A percentile compares a stretch with the other conserved stretches of the same genome.
These are phyloP conservation scores for Eudyptes chrysolophus DNA, from an alignment of 2,113 vertebrate species.

Conservation along the genomic window DNA sequence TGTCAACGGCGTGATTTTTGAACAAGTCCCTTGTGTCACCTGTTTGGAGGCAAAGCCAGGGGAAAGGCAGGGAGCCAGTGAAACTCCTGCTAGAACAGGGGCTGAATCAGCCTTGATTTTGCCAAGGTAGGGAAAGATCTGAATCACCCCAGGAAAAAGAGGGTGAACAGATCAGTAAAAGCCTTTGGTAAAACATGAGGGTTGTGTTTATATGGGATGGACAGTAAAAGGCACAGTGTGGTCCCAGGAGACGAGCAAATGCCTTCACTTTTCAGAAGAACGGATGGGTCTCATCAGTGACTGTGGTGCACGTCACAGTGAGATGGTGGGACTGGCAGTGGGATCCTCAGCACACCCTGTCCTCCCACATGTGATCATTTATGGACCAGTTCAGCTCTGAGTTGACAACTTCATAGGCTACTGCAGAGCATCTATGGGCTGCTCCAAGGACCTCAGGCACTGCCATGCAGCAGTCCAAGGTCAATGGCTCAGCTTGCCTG, in stretches of 20 bases:
- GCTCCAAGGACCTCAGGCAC: background rate
- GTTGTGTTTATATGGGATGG: background rate
- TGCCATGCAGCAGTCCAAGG: background rate
- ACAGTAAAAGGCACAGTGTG: background rate
- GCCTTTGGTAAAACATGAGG: background rate
- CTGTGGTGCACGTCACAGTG: background rate
- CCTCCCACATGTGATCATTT: fast-evolving
- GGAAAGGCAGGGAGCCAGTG: background rate
- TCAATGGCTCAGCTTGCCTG: background rate
- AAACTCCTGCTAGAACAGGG: background rate
- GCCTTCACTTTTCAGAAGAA: background rate
- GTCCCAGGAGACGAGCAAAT: background rate
- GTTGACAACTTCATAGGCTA: background rate
- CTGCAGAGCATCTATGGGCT: background rate
- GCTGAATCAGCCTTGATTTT: background rate
- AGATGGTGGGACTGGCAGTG: background rate
- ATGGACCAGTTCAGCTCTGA: background rate
- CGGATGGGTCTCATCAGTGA: fast-evolving
- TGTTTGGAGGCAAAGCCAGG: background rate
- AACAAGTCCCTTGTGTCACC: background rate
- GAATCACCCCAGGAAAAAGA: background rate
- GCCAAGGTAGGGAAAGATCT: background rate
- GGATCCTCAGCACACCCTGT: background rate
- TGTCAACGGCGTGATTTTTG: background rate
- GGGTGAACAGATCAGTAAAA: background rate